Evolutionary conservation across 2,888 invertebrate genomes (phyloP), one percentile per base, ranked within the genome.

Genomic region (Gari tellinella): DNA sequence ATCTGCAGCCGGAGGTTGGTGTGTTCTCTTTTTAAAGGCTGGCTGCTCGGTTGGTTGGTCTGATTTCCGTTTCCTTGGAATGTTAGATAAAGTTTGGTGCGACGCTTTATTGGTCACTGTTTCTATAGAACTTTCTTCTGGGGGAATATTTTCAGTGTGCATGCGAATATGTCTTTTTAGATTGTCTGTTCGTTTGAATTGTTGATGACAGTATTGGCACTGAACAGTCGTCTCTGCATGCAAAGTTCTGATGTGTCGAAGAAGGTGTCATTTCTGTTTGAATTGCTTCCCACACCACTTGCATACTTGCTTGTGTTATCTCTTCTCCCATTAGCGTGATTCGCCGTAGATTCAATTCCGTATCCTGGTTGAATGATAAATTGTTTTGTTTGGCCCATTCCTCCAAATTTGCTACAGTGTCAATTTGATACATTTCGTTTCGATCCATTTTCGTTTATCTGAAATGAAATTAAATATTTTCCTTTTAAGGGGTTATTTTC

Each of bases 111-210:
- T 25, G 15, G n/a, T 14, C 21, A 45, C 25, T 58, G n/a, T 25
- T 45, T 14, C 15, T 17, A 26, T 15, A 12, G 26, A n/a, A 19
- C n/a, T 51, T n/a, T 51, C 15, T 25, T 4, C 10, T 45, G 57
- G 56, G 25, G 57, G n/a, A 43, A 45, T 19, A 41, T 57, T 57
- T 57, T 57, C 57, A 19, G 12, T n/a, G 31, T 57, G 57, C 31
- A 12, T 19, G 8, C 3, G 52, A 10, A 52, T n/a, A 19, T 52
- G 52, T 37, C 37, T 31, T 12, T n/a, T 52, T 31, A 52, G 17
- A 23, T 57, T 57, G 26, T 57, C 57, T 45, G 43, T 17, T 10
- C 17, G 19, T 26, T 57, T 57, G 31, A 57, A 57, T 57, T 57
- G 26, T 31, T 57, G 23, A 10, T 25, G 26, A 15, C 43, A 57